Base-by-base conservation (phyloP, 2,797 vertebrate genomes). In the Choloepus didactylus region DNA sequence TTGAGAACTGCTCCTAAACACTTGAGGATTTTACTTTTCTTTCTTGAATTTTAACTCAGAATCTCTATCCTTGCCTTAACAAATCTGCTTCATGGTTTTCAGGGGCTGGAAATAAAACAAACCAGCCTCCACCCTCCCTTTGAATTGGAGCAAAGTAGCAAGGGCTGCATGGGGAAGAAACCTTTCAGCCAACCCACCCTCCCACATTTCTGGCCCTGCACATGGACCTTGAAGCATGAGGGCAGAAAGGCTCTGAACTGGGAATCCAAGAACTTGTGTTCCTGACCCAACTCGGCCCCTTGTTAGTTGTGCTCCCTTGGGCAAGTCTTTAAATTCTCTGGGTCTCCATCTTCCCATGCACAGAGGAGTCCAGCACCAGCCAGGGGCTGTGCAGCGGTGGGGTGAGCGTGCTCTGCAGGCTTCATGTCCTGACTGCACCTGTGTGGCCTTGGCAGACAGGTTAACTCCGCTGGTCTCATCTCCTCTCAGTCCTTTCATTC, bases 351-450 rank as follows among this genome's bases (percentile, higher is more conserved):
- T 23, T 70, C 67, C 56, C 44, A 1, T 21, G 80, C 67, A 25
- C 23, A 46, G 3, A 6, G n/a, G 44, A 29, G 0, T 35, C 38
- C 0, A 7, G 9, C 12, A 10, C n/a, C 27, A 12, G 51, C 1
- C 3, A 11, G 25, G 16, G 73, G n/a, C 51, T 0, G 51, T 31
- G n/a, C 10, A 7, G 62, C 8, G 0, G 62, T 10, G 21, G 72
- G 66, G 44, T 10, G 9, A 2, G 23, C 5, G 6, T 14, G 51
- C 38, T 12, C 41, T 21, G 21, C 31, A 5, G 16, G 27, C 4
- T 16, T 46, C 21, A 11, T 38, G 0, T 49, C 88, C 66, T 46
- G 3, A 35, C 29, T 0, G 29, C 11, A 8, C 38, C 44, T 3
- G 0, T 82, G 89, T 15, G 41, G 11, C n/a, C 19, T 1, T 18